These are phyloP conservation scores for Canis aureus DNA, from an alignment of 2,113 vertebrate genomes.

Conservation along the genomic window DNA sequence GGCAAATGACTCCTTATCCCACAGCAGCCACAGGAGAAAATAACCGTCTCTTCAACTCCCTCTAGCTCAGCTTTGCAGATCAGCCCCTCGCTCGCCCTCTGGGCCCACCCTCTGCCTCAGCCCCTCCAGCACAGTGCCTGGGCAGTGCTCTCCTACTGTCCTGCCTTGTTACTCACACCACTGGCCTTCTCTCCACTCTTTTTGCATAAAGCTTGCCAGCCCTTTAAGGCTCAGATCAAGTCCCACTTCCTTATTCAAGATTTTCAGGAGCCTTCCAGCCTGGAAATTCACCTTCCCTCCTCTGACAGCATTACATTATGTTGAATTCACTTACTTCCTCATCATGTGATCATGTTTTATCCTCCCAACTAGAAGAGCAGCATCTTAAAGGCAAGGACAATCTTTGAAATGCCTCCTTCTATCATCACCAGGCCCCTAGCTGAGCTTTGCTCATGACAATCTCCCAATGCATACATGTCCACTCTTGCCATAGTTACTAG, in stretches of 20 bases:
- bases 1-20: background rate
- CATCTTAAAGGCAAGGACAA: constrained; percentile 3
- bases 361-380: background rate
- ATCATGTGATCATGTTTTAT: background rate
- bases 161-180: background rate
- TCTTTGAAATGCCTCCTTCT: background rate
- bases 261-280: background rate
- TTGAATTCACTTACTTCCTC: constrained; percentile 1
- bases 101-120: background rate
- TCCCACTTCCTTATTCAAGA: background rate
- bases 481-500: background rate
- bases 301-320: background rate
- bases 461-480: background rate
- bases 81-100: accelerated
- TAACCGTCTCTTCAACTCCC: background rate
- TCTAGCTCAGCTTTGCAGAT: background rate
- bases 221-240: background rate
- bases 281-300: background rate
- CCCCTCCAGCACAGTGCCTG: background rate
- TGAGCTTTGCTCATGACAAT: background rate
- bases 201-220: background rate
- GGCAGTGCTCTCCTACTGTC: background rate
- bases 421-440: background rate
- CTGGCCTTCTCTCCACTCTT: background rate
- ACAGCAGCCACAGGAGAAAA: background rate